These are phyloP conservation scores for Lithobates pipiens DNA, from an alignment of 2,797 vertebrate genomes.

Conservation along the genomic window DNA sequence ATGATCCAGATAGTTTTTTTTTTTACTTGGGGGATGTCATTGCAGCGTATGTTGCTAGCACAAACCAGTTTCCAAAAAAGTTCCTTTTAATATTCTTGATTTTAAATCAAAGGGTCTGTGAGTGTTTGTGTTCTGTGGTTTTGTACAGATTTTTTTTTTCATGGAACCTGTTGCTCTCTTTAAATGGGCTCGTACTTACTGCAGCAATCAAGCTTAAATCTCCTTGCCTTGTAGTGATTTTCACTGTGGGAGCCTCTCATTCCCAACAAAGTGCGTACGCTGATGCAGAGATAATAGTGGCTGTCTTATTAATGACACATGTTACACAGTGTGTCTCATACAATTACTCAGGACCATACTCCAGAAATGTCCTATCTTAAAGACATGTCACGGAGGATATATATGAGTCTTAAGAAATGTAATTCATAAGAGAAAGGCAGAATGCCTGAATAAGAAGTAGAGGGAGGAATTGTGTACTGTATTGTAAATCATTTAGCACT, in stretches of 20 bases:
- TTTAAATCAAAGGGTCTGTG: background rate
- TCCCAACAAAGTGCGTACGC: slow-evolving; percentile 25
- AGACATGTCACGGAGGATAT: background rate
- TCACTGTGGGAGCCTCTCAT: slow-evolving; percentile 48
- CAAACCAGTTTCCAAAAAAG: background rate
- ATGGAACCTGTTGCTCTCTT: slow-evolving; percentile 13
- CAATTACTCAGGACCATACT: slow-evolving; percentile 13
- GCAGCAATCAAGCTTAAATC: slow-evolving; percentile 28
- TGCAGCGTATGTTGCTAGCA: background rate
- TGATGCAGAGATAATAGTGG: slow-evolving; percentile 48
- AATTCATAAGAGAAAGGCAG: background rate
- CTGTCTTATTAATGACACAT: slow-evolving; percentile 47
- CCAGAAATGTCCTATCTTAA: background rate
- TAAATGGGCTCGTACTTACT: slow-evolving; percentile 24
- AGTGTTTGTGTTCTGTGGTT: background rate
- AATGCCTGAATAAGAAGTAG: background rate
- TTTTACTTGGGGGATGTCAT: too few relatives aligned
- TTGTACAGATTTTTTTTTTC: background rate
- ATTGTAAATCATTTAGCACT: too few relatives aligned
- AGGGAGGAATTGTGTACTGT: too few relatives aligned
- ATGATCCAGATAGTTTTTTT: too few relatives aligned
- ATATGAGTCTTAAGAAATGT: background rate
- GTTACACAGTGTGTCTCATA: background rate
- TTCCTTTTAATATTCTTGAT: too few relatives aligned
- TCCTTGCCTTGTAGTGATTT: slow-evolving; percentile 21